These are phyloP conservation scores for Erythrolamprus reginae DNA, from an alignment of 2,113 vertebrate species.

Conservation along the genomic window DNA sequence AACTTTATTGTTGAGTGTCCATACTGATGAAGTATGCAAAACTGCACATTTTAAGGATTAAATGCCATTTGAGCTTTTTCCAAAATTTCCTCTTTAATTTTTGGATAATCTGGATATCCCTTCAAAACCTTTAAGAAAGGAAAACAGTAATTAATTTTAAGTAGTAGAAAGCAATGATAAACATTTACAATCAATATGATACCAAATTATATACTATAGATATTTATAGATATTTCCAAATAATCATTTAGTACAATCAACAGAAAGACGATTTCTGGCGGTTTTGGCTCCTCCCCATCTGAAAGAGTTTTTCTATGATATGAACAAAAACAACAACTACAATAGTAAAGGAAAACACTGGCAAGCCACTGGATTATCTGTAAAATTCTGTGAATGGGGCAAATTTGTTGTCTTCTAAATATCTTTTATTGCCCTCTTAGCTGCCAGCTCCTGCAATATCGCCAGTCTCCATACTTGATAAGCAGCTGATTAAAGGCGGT, in stretches of 20 bases:
- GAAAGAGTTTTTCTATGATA: not conserved
- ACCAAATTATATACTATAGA: not conserved
- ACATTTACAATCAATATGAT: not conserved
- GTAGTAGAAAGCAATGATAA: too few species aligned
- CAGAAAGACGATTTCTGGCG: not conserved
- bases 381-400: not conserved
- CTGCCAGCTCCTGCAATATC: not conserved
- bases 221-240: not conserved
- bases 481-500: not conserved
- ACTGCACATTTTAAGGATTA: constrained; percentile 43
- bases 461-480: not conserved
- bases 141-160: not conserved
- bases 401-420: not conserved
- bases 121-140: constrained; percentile 61
- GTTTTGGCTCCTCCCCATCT: not conserved
- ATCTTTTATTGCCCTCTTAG: not conserved
- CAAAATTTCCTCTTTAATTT: constrained; percentile 68
- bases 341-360: not conserved
- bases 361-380: not conserved
- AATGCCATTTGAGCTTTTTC: constrained; percentile 64
- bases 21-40: not conserved
- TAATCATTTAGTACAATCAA: not conserved
- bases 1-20: not conserved
- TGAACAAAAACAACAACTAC: not conserved
- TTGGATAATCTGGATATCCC: constrained; percentile 67